These are phyloP conservation scores for Philantomba maxwellii DNA, from an alignment of 2,113 vertebrate genomes.

Conservation along the genomic window DNA sequence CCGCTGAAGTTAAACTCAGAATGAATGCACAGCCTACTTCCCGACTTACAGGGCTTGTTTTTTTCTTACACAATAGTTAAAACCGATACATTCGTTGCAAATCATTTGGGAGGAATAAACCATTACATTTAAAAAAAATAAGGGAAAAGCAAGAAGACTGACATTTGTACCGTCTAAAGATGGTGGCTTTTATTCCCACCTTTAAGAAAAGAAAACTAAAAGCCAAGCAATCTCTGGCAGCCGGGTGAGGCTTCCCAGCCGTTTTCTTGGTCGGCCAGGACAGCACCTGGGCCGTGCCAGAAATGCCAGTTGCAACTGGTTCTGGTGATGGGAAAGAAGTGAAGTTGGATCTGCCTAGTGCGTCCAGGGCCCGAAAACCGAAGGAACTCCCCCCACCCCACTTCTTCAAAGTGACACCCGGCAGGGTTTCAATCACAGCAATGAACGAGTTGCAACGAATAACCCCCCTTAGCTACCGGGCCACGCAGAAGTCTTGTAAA, in stretches of 20 bases:
- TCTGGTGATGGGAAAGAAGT: neutral
- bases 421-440: conserved; percentile 35
- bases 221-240: neutral
- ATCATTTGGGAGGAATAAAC: neutral
- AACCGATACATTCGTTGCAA: conserved; percentile 51
- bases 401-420: conserved; percentile 13
- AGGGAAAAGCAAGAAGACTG: conserved; percentile 33
- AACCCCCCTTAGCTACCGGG: conserved; percentile 47
- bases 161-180: neutral
- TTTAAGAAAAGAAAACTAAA: conserved; percentile 53
- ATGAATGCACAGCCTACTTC: neutral
- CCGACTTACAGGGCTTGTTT: neutral
- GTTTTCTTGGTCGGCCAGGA: neutral
- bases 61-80: neutral
- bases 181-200: conserved; percentile 5
- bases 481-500: conserved; percentile 77
- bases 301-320: neutral
- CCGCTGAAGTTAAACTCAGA: neutral
- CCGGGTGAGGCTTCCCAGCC: neutral
- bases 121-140: neutral
- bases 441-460: neutral
- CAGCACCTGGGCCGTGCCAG: conserved; percentile 36
- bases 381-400: neutral
- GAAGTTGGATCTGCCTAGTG: neutral
- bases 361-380: neutral